Evolutionary conservation across 2,113 vertebrate genomes (phyloP), one percentile per base, ranked within the genome.

Genomic region (Scalopus aquaticus): DNA sequence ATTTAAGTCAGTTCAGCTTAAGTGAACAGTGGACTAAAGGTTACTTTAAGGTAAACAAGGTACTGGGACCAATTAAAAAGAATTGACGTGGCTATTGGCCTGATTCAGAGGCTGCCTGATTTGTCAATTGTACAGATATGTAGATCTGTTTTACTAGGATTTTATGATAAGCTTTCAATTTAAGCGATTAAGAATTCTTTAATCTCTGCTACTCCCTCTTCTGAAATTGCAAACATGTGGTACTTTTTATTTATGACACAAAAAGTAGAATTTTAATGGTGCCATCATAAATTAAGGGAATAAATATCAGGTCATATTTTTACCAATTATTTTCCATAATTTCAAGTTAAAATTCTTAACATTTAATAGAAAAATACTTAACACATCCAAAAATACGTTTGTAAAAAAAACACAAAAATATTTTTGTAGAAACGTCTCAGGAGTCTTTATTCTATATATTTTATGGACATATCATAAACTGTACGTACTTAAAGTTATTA

Each of bases 301-400:
- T 49, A 94, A 88, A 92, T 79, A 19, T 60, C 82, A 74, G 64
- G 37, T 60, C 15, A 83, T 26, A 73, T 69, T 82, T 84, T 84
- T 42, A 92, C 32, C 64, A 93, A 32, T 89, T 88, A 89, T 32
- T 60, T 92, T 58, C 54, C 24, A 67, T 94, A 83, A 92, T 28
- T 93, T 42, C 37, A 62, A 93, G 44, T 93, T 86, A 77, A 93
- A 93, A 90, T 93, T 19, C 26, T 88, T 70, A 49, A 76, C 49
- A 19, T 65, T 72, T 90, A 77, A 60, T 9, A 86, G 60, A 73
- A 73, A 85, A 73, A 70, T 49, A 70, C 24, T 62, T 51, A 82
- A 92, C 16, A 79, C 6, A 17, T 60, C 46, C 39, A 81, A 78
- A 85, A 56, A 56, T 60, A 81, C 13, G 30, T 76, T 72, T 85